phyloP scores from a whole-genome alignment of 2,113 vertebrate genomes.

The Mormyrus iriodes region DNA sequence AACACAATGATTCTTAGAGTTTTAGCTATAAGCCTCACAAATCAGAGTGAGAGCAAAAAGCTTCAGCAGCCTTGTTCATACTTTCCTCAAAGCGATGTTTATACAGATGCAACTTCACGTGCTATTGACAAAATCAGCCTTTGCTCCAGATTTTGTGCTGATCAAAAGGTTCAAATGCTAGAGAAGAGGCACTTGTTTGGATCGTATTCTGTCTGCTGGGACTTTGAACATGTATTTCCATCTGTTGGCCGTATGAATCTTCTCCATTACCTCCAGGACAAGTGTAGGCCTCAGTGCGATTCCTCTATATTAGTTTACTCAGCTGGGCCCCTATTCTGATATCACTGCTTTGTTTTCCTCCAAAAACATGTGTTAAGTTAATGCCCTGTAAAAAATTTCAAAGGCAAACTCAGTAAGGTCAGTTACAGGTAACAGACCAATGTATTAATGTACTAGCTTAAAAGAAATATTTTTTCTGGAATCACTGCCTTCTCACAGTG shows the following conservation, averaged over 20 bases:
- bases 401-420: conserved; percentile 57
- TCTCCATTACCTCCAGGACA: conserved; percentile 64
- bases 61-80: conserved; percentile 73
- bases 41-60: conserved; percentile 55
- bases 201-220: conserved; percentile 66
- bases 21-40: conserved; percentile 51
- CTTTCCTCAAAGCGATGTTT: conserved; percentile 81
- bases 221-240: conserved; percentile 78
- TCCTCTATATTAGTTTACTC: conserved; percentile 59
- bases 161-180: conserved; percentile 85
- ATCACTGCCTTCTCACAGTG: neutral
- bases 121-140: conserved; percentile 68
- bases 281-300: conserved; percentile 51
- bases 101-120: conserved; percentile 93
- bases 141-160: conserved; percentile 75
- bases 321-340: conserved; percentile 62
- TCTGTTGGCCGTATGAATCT: conserved; percentile 83
- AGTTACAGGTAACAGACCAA: conserved; percentile 62
- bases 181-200: conserved; percentile 81
- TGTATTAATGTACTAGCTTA: conserved; percentile 53
- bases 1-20: conserved; percentile 51
- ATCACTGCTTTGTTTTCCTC: conserved; percentile 65
- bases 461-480: conserved; percentile 22
- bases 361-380: conserved; percentile 69
- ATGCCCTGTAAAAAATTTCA: conserved; percentile 68